Evolutionary conservation across 2,113 vertebrate species (phyloP).

Genomic region (Epinephelus moara): DNA sequence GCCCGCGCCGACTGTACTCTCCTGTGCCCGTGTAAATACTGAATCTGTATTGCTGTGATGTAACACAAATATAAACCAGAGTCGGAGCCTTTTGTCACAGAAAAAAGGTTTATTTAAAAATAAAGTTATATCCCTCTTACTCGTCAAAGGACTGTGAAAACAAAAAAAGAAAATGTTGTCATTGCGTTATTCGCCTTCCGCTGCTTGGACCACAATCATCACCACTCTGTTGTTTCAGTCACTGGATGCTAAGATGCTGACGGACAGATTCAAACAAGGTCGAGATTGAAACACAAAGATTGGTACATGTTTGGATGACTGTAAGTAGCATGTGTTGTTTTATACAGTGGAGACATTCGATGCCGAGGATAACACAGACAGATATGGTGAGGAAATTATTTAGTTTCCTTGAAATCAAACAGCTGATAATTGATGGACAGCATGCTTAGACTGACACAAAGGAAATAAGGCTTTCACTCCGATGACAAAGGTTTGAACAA

Average conservation of each 20-base stretch:
- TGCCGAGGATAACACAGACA: conserved; percentile 42
- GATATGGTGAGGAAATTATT: neutral
- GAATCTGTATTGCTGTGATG: conserved; percentile 69
- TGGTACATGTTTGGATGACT: conserved; percentile 5
- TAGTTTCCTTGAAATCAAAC: neutral
- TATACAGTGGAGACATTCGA: conserved; percentile 47
- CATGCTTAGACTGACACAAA: neutral
- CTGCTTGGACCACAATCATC: conserved; percentile 33
- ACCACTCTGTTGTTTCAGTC: conserved; percentile 25
- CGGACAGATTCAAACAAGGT: conserved; percentile 26
- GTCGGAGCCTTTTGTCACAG: conserved; percentile 85
- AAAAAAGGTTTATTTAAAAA: conserved; percentile 98
- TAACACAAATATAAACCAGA: conserved; percentile 68
- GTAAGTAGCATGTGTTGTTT: neutral
- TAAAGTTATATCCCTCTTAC: conserved; percentile 94
- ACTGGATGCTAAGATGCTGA: conserved; percentile 1
- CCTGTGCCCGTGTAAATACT: conserved; percentile 67
- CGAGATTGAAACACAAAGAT: conserved; percentile 16
- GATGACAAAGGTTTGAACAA: neutral
- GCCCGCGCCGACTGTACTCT: neutral
- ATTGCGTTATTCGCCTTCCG: conserved; percentile 22
- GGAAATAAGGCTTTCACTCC: conserved; percentile 42
- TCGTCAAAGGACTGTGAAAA: conserved; percentile 70
- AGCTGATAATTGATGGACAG: conserved; percentile 17
- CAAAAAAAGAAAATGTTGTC: conserved; percentile 23